Evolutionary conservation across 1,140 invertebrate genomes (phyloP), one percentile per base, ranked within the genome.

Genomic region (Meteorus sp.): DNA sequence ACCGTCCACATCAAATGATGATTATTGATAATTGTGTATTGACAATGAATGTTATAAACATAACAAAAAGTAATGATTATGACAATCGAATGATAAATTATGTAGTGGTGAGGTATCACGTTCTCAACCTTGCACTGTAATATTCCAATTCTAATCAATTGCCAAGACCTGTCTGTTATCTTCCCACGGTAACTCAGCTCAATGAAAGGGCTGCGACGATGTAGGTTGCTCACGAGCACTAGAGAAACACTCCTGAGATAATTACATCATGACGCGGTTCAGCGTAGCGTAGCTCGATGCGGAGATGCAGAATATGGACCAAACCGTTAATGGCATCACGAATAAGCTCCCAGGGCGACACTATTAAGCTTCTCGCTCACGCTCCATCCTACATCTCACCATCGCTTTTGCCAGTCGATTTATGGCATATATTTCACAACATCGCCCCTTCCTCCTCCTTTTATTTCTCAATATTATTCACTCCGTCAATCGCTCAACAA

Each of bases 231-330:
- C n/a, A n/a, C n/a, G n/a, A n/a, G 13, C 27, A 27, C 8, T 13
- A 15, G 45, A 48, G 45, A 48, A 29, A 25, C 11, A 5, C 23
- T 27, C 20, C 23, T 22, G 2, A 48, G 7, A 48, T 48, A 48
- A 48, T 48, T 48, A 48, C 22, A 48, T 48, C 45, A 15, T 29
- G 17, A 22, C 45, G 13, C 35, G n/a, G n/a, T n/a, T n/a, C n/a
- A n/a, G n/a, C n/a, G n/a, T n/a, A n/a, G n/a, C n/a, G n/a, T n/a
- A n/a, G n/a, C n/a, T n/a, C n/a, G n/a, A n/a, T n/a, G n/a, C n/a
- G 20, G n/a, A 15, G 22, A 48, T 29, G 25, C 5, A 48, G 17
- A 2, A 6, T 25, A 48, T 23, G 27, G 45, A 48, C 45, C 23
- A 23, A 23, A 25, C 3, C 22, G 23, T 29, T 48, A 48, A 48